phyloP scores from a whole-genome alignment of 2,797 vertebrate genomes.

The Sebastes variabilis region DNA sequence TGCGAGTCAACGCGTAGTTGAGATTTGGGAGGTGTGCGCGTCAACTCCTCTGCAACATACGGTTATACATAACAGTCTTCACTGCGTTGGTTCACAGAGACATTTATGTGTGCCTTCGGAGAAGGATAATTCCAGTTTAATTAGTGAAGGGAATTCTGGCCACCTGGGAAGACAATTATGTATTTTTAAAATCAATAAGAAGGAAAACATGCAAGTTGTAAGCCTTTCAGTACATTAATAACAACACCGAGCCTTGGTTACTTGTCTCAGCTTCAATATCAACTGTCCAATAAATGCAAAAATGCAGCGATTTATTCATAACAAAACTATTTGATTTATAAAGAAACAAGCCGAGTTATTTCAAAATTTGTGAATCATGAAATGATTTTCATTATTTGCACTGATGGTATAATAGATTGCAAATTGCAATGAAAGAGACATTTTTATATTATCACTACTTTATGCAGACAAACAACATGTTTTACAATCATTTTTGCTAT shows the following conservation, averaged over 20 bases:
- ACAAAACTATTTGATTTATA: background rate
- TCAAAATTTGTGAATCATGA: background rate
- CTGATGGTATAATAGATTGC: background rate
- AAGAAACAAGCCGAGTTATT: background rate
- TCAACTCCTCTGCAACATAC: background rate
- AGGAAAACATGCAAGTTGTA: background rate
- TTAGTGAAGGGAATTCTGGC: background rate
- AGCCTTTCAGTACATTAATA: background rate
- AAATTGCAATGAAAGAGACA: background rate
- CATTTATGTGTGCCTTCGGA: background rate
- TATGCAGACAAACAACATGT: background rate
- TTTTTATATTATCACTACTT: background rate
- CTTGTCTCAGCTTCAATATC: background rate
- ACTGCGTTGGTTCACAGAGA: background rate
- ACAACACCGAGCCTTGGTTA: background rate
- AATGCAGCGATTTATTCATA: background rate
- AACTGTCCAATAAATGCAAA: background rate
- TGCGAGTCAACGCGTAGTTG: background rate
- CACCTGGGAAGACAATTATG: background rate
- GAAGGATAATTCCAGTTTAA: background rate
- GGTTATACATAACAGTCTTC: background rate
- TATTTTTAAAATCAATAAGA: background rate
- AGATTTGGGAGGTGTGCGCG: background rate
- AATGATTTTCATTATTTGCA: background rate
- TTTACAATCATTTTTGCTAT: background rate